phyloP scores from a whole-genome alignment of 2,113 vertebrate genomes.

The Gorsachius goisagi region DNA sequence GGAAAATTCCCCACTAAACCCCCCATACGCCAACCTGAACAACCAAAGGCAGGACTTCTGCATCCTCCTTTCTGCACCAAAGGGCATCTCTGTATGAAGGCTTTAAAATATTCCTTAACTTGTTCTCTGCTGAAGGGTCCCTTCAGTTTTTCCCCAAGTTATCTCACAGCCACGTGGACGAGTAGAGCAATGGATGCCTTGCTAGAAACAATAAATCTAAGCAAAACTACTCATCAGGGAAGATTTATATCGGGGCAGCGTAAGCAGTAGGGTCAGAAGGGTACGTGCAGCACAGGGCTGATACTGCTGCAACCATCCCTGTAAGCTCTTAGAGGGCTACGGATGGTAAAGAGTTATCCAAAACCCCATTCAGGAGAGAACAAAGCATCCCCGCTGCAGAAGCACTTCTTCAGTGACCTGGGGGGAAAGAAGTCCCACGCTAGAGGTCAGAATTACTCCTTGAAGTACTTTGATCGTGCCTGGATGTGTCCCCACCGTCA shows the following conservation, averaged over 20 bases:
- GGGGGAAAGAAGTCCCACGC: neutral
- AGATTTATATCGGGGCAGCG: accelerated
- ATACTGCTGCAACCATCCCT: accelerated
- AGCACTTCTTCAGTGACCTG: neutral
- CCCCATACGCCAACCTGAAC: neutral
- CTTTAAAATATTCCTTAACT: neutral
- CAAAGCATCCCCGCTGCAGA: neutral
- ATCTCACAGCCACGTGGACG: accelerated
- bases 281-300: neutral
- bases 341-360: neutral
- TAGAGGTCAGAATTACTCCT: neutral
- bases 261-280: neutral
- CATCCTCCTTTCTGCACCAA: neutral
- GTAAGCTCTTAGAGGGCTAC: neutral
- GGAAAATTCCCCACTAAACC: neutral
- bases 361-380: neutral
- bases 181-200: neutral
- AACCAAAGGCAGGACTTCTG: neutral
- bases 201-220: neutral
- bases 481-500: neutral
- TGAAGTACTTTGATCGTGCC: neutral
- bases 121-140: neutral
- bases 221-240: neutral
- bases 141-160: neutral
- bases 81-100: neutral